phyloP scores from a whole-genome alignment of 2,888 invertebrate species.

The Watsonalla cultraria region DNA sequence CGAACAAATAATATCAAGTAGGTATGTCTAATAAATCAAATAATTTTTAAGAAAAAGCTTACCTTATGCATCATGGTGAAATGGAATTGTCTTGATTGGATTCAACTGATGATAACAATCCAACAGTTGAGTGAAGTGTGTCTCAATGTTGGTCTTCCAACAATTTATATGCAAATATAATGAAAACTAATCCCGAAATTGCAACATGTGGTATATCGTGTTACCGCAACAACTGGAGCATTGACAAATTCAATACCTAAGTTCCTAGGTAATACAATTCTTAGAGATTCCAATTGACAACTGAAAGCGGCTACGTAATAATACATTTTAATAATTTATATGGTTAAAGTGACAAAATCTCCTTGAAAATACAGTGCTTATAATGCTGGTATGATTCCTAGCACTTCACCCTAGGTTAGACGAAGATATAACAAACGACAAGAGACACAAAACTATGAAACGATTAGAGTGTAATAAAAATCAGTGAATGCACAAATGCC shows the following conservation, averaged over 20 bases:
- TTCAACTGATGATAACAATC: constrained; percentile 11
- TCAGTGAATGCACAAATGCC: too few relatives aligned
- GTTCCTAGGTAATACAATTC: neutral
- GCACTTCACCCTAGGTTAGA: too few relatives aligned
- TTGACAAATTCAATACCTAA: constrained; percentile 9
- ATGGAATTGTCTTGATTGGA: constrained; percentile 10
- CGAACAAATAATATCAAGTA: too few relatives aligned
- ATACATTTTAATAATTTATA: too few relatives aligned
- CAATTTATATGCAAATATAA: constrained; percentile 65
- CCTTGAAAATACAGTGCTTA: too few relatives aligned
- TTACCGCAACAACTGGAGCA: constrained; percentile 52
- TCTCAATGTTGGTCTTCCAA: constrained; percentile 27
- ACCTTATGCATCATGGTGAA: constrained; percentile 50
- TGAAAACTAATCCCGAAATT: constrained; percentile 64
- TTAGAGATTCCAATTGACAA: neutral
- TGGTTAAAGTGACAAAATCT: too few relatives aligned
- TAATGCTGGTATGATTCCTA: too few relatives aligned
- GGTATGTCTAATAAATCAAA: too few relatives aligned
- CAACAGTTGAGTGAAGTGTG: constrained; percentile 38
- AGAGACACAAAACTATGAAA: too few relatives aligned
- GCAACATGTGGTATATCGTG: constrained; percentile 47
- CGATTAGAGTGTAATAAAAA: too few relatives aligned
- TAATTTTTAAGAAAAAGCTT: constrained; percentile 7
- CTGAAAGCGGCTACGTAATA: neutral
- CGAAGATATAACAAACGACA: too few relatives aligned